Base-by-base conservation (phyloP, 1,140 invertebrate genomes). In the Drosophila rhopaloa region DNA sequence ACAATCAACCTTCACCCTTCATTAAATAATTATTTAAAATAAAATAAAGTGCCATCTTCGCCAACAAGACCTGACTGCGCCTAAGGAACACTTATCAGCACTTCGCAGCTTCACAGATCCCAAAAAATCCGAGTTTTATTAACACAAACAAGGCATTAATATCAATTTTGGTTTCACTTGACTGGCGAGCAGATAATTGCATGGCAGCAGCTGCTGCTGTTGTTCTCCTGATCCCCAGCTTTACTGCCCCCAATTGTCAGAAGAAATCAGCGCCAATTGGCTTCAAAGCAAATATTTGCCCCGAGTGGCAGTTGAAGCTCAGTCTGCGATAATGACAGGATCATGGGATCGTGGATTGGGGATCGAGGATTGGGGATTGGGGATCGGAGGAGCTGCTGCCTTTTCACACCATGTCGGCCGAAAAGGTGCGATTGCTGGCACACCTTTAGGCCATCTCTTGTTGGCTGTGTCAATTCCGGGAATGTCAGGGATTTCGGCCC, bases 241-340 rank as follows among this genome's bases (percentile, higher is more conserved):
- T 19, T n/a, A n/a, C 16, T 24, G 51, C 40, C 38, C 47, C 57
- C 73, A 67, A 68, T 76, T 88, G 83, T 88, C 84, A 56, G 61
- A 84, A 89, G 77, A 84, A 89, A 89, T 89, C 84, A 89, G 70
- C 85, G 81, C 65, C 79, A 89, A 89, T 89, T 89, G 84, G 73
- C 85, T 66, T 89, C 85, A 89, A 89, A 89, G 82, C 84, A 89
- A 89, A 89, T 89, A 89, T 89, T 89, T 89, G 85, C 84, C 84
- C 53, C 65, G 82, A 79, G 84, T 88, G 76, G 84, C 79, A 81
- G 68, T 59, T 56, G 63, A 61, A 76, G 61, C 75, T 68, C 79
- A 81, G 58, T 37, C 58, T n/a, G 70, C 46, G 50, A 54, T 88
- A 88, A 88, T 88, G 83, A 88, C 83, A 79, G 83, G 83, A 86